Evolutionary conservation across 2,113 vertebrate species (phyloP).

Genomic region (Rissa tridactyla): DNA sequence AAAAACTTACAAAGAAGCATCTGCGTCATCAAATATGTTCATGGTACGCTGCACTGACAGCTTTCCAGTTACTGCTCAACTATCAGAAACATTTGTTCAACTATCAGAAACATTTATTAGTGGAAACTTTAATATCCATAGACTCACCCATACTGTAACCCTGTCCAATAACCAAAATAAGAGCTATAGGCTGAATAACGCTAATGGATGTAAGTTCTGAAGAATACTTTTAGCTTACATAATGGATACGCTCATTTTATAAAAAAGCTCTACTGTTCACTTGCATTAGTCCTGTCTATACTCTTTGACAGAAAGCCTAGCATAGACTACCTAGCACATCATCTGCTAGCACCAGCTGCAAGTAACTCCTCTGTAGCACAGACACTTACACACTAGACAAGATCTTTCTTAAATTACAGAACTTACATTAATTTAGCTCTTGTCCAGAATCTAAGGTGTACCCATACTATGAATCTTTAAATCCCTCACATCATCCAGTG

Average conservation of each 20-base stretch:
- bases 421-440: background rate
- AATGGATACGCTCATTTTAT: background rate
- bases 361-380: background rate
- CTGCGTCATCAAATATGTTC: background rate
- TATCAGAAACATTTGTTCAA: background rate
- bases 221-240: background rate
- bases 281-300: background rate
- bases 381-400: background rate
- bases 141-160: background rate
- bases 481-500: background rate
- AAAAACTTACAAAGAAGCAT: background rate
- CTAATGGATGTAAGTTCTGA: background rate
- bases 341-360: background rate
- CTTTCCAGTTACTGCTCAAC: background rate
- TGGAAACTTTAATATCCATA: background rate
- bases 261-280: background rate
- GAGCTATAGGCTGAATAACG: background rate
- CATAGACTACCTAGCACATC: background rate
- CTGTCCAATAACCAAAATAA: background rate
- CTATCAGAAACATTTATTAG: background rate
- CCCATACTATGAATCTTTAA: background rate
- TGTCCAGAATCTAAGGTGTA: background rate
- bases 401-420: background rate
- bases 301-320: background rate
- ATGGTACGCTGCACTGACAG: background rate